phyloP scores from a whole-genome alignment of 1,140 invertebrate species.

The Drosophila mauritiana region DNA sequence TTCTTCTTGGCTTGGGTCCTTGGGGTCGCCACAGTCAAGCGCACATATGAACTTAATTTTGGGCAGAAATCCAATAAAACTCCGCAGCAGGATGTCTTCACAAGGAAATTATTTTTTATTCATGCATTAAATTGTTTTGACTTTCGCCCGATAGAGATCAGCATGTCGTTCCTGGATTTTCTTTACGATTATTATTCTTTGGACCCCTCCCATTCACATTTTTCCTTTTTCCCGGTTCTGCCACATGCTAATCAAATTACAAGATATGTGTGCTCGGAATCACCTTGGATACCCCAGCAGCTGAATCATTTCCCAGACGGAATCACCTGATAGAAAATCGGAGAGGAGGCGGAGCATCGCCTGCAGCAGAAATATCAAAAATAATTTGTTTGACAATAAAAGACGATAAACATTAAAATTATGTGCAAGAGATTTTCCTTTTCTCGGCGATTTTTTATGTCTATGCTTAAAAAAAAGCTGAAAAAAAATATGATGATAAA shows the following conservation, averaged over 20 bases:
- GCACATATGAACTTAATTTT: slow-evolving; percentile 43
- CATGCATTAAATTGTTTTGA: slow-evolving; percentile 83
- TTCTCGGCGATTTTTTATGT: slow-evolving; percentile 15
- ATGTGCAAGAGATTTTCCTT: slow-evolving; percentile 72
- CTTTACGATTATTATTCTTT: slow-evolving; percentile 74
- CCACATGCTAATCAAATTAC: slow-evolving; percentile 81
- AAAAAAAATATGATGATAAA: slow-evolving; percentile 50
- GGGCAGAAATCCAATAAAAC: slow-evolving; percentile 67
- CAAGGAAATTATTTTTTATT: slow-evolving; percentile 76
- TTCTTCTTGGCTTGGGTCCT: slow-evolving; percentile 1
- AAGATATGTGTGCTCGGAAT: slow-evolving; percentile 46
- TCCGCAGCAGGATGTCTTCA: slow-evolving; percentile 56
- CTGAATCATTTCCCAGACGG: slow-evolving; percentile 71
- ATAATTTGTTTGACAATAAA: slow-evolving; percentile 85
- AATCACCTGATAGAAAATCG: slow-evolving; percentile 20
- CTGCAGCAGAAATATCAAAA: slow-evolving; percentile 82
- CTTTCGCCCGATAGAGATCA: slow-evolving; percentile 69
- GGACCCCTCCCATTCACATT: slow-evolving; percentile 1
- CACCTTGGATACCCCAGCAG: slow-evolving; percentile 55
- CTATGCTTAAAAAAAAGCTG: slow-evolving; percentile 13
- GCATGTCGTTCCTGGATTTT: slow-evolving; percentile 53
- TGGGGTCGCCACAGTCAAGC: slow-evolving; percentile 36
- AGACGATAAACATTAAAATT: slow-evolving; percentile 84
- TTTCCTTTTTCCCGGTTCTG: slow-evolving; percentile 9
- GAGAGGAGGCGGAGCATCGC: slow-evolving; percentile 20